Conservation (phyloP, 2,113 vertebrate genomes). For the Crotalus tigris region DNA sequence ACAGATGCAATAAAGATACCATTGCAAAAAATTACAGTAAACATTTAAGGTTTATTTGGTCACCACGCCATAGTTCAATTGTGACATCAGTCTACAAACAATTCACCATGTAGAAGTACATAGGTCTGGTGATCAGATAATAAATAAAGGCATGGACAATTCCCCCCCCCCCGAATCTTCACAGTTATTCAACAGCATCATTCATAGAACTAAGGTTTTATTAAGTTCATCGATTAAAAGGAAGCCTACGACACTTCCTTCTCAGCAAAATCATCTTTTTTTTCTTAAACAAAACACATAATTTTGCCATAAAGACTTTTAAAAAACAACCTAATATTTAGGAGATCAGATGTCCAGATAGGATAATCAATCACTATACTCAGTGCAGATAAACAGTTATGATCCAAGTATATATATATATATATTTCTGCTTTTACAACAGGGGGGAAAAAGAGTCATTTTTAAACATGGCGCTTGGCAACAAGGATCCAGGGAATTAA, state of each 20-base stretch:
- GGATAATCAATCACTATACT: neutral
- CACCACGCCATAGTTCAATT: constrained; percentile 56
- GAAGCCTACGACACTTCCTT: no score
- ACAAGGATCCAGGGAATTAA: constrained; percentile 27
- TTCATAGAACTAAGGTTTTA: neutral
- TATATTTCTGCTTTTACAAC: neutral
- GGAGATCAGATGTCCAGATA: constrained; percentile 41
- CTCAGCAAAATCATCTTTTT: constrained; percentile 5
- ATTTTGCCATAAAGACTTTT: constrained; percentile 30
- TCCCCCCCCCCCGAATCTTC: neutral
- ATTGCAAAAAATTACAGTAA: constrained; percentile 51
- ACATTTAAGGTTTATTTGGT: constrained; percentile 62
- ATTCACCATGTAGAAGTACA: constrained; percentile 50
- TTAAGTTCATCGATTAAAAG: neutral
- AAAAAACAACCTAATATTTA: constrained; percentile 23
- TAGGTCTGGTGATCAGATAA: constrained; percentile 45
- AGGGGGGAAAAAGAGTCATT: neutral
- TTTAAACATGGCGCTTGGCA: constrained; percentile 28
- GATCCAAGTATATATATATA: neutral
- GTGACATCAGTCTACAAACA: constrained; percentile 62
- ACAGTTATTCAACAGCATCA: constrained; percentile 24
- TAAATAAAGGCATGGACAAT: constrained; percentile 58
- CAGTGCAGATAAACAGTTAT: constrained; percentile 24
- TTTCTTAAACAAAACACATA: constrained; percentile 14
- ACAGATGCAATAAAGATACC: neutral